Base-by-base conservation (phyloP, 35 echinoderm and acorn worm genomes). In the Heliocidaris erythrogramma region DNA sequence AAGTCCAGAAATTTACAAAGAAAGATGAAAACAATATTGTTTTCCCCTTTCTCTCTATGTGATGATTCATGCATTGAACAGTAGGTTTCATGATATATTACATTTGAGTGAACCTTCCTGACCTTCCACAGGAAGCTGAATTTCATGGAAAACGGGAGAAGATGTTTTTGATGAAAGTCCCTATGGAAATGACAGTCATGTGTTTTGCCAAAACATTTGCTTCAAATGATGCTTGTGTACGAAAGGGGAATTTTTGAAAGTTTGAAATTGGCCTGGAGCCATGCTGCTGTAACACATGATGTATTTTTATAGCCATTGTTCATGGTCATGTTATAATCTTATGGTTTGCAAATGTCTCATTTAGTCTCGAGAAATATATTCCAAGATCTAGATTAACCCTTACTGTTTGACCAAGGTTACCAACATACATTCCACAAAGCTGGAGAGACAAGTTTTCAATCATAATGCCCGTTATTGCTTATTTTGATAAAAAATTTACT, bases 111-210 rank as follows among this genome's bases (percentile, higher is more conserved):
- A 78, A 60, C 65, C 8, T 78, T 21, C 5, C 65, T 78, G 65
- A 21, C 65, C 65, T 78, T 78, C 65, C 4, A 27, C 65, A 78
- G 65, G 65, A 78, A 78, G 65, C 27, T 78, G 7, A 78, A 18
- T 8, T 78, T 78, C 65, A 27, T 27, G 65, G 65, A 78, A 78
- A 78, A n/a, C 65, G 4, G 65, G 65, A 90, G 88, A 14, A 5
- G 9, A 27, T 90, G 32, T 90, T 90, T 49, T 49, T 48, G 31
- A 90, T 42, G 88, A 42, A 42, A 90, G 27, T 90, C 88, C 88
- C 88, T 49, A 10, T 48, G 32, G 32, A 48, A 8, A 17, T 49
- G 13, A 12, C 31, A 42, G 48, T 90, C 32, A 32, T 18, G 21
- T 90, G 48, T 42, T 30, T 24, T 90, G 88, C 32, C 32, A 49